Conservation (phyloP, 2,113 vertebrate genomes). For the Gallinago paraguaiae region DNA sequence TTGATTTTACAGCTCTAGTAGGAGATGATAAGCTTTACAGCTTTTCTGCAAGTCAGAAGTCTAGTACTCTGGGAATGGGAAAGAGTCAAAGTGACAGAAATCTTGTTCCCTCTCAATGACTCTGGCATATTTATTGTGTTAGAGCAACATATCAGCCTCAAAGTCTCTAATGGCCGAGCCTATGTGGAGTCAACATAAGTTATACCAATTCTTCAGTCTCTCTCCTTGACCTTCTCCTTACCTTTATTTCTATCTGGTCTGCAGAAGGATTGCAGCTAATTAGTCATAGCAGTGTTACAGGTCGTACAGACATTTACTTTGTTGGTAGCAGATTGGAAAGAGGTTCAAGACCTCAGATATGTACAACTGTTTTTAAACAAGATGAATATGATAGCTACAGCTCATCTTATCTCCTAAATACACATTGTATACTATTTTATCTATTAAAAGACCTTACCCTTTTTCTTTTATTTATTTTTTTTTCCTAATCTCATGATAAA, state of each 20-base stretch:
- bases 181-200: not conserved
- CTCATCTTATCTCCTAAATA: not conserved
- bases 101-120: not conserved
- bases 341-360: not conserved
- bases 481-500: not conserved
- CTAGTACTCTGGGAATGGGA: not conserved
- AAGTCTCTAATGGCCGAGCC: not conserved
- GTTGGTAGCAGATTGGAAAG: not conserved
- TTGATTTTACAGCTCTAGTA: not conserved
- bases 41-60: not conserved
- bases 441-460: not conserved
- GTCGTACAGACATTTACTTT: not conserved
- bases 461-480: not conserved
- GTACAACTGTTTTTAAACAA: not conserved
- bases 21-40: not conserved
- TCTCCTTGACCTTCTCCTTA: slow-evolving; percentile 2
- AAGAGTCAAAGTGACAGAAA: not conserved
- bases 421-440: not conserved
- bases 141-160: not conserved
- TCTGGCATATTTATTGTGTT: not conserved
- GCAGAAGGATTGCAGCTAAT: not conserved
- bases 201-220: not conserved
- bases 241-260: not conserved
- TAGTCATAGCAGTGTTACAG: not conserved
- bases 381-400: not conserved